phyloP scores from a whole-genome alignment of 2,113 vertebrate genomes.

The Bettongia penicillata region DNA sequence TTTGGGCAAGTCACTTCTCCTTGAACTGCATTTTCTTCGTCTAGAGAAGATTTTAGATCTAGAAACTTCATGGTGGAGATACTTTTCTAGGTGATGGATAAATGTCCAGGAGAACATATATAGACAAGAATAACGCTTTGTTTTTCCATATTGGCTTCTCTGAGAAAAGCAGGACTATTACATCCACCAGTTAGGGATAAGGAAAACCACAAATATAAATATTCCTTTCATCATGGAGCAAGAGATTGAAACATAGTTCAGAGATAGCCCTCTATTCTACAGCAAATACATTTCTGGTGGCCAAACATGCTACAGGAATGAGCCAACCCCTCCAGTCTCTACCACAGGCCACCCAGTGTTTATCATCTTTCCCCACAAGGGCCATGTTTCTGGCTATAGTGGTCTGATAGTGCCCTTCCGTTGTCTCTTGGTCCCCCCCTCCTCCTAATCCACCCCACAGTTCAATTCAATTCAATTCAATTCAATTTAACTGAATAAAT shows the following conservation, averaged over 20 bases:
- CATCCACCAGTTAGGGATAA: not conserved
- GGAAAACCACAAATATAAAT: not conserved
- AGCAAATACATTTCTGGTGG: not conserved
- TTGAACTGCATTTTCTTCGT: not conserved
- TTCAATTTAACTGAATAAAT: not conserved
- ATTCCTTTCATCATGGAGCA: not conserved
- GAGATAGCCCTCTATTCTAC: not conserved
- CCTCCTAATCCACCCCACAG: not conserved
- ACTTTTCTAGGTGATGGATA: not conserved
- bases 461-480: not conserved
- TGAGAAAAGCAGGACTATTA: not conserved
- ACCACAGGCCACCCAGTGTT: not conserved
- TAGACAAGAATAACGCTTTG: not conserved
- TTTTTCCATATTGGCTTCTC: not conserved
- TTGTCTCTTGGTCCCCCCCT: not conserved
- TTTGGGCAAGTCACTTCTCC: not conserved
- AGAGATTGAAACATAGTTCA: not conserved
- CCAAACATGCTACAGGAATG: not conserved
- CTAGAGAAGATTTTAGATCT: not conserved
- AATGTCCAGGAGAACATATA: not conserved
- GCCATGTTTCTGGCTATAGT: not conserved
- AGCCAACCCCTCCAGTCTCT: not conserved
- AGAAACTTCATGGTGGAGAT: not conserved
- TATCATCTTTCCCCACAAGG: not conserved
- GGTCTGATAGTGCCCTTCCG: not conserved